phyloP scores from a whole-genome alignment of 2,797 vertebrate genomes.

The Schizopygopsis pylzovi region DNA sequence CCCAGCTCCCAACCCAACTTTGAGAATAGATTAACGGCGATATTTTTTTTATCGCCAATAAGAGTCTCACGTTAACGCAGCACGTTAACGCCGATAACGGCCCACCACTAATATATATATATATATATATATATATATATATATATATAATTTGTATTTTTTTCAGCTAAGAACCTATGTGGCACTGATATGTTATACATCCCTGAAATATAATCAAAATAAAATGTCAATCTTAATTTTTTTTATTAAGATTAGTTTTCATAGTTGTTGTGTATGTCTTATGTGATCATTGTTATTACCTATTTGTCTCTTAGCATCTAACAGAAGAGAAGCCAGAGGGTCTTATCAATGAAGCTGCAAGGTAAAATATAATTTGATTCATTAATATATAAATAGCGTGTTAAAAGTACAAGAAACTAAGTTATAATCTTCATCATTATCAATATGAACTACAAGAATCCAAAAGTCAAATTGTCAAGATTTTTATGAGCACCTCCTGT shows the following conservation, averaged over 20 bases:
- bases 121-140: too few species aligned
- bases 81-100: too few species aligned
- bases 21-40: too few species aligned
- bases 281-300: constrained; percentile 38
- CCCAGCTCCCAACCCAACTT: too few species aligned
- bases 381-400: not conserved
- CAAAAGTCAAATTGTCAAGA: not conserved
- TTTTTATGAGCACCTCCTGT: constrained; percentile 37
- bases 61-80: too few species aligned
- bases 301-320: constrained; percentile 83
- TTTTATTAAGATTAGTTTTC: not conserved
- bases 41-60: too few species aligned
- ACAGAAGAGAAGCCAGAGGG: constrained; percentile 88
- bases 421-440: not conserved
- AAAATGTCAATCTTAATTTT: not conserved
- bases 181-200: not conserved
- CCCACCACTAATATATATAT: too few species aligned
- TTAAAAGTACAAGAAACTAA: not conserved
- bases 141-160: not conserved
- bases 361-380: constrained; percentile 74
- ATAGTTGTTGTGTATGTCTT: constrained; percentile 28
- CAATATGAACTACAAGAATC: not conserved
- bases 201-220: not conserved
- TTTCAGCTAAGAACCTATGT: not conserved
- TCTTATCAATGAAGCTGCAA: constrained; percentile 91